These are phyloP conservation scores for Zaprionus capensis DNA, from an alignment of 1,140 invertebrate genomes.

Conservation along the genomic window DNA sequence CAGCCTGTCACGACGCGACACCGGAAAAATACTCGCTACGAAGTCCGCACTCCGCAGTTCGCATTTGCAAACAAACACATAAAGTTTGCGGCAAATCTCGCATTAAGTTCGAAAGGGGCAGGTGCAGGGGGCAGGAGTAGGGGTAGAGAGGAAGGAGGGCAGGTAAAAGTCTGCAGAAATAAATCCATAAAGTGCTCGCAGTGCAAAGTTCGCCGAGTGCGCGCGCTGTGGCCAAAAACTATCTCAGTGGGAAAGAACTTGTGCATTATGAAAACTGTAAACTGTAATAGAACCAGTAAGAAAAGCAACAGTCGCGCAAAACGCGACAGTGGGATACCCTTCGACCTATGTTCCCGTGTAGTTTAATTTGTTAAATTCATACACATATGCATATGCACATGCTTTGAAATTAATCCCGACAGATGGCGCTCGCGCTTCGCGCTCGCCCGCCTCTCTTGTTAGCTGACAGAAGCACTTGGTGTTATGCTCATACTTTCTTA, in stretches of 20 bases:
- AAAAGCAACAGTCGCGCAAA: too few species aligned
- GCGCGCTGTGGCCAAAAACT: background rate
- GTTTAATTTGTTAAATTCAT: too few species aligned
- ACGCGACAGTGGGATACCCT: too few species aligned
- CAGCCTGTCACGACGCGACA: constrained; percentile 47
- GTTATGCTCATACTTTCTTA: too few species aligned
- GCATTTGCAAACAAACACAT: constrained; percentile 42
- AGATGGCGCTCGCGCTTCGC: too few species aligned
- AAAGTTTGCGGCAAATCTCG: constrained; percentile 32
- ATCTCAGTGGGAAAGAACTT: background rate
- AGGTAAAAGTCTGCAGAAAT: constrained; percentile 8
- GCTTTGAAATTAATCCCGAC: too few species aligned
- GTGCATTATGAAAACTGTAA: constrained; percentile 6
- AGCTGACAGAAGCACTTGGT: too few species aligned
- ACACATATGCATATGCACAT: too few species aligned
- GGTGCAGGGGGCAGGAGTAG: background rate
- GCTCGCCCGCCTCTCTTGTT: too few species aligned
- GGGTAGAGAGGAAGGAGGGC: background rate
- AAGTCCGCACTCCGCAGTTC: constrained; percentile 20
- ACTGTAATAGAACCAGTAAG: constrained; percentile 7
- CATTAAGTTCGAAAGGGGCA: constrained; percentile 25
- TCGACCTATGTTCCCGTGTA: too few species aligned
- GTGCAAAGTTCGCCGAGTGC: background rate
- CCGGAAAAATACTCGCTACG: constrained; percentile 40
- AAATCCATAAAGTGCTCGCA: constrained; percentile 8